A percentile compares a stretch with the other conserved stretches of the same genome.
Evolutionary conservation across 2,797 vertebrate species (phyloP).

Genomic region (Alcedo atthis): DNA sequence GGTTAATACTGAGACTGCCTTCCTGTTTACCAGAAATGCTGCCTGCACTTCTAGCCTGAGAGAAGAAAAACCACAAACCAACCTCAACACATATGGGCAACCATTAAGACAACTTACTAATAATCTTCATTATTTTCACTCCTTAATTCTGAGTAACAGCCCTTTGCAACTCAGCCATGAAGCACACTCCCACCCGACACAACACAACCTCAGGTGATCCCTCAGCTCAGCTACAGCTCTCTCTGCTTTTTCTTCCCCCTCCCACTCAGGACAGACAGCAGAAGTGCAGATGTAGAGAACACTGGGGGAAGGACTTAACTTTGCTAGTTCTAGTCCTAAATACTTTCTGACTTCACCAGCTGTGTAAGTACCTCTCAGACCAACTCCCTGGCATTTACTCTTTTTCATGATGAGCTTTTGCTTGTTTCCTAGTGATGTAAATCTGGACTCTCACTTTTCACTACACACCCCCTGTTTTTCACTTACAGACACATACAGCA

Average conservation of each 20-base stretch:
- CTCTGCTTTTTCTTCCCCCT: neutral
- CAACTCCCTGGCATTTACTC: neutral
- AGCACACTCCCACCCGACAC: neutral
- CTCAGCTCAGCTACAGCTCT: neutral
- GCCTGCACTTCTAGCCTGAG: neutral
- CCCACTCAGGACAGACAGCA: neutral
- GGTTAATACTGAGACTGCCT: neutral
- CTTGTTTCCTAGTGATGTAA: neutral
- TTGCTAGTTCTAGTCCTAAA: neutral
- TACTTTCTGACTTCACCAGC: neutral
- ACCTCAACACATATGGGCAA: neutral
- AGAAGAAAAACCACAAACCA: neutral
- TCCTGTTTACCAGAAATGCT: neutral
- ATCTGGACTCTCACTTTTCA: neutral
- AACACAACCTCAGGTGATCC: neutral
- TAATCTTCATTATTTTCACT: neutral
- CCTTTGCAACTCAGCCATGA: neutral
- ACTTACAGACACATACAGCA: neutral
- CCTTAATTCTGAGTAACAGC: neutral
- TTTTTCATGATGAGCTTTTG: rapidly evolving
- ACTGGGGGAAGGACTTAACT: neutral
- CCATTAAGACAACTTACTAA: neutral
- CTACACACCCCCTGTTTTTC: neutral
- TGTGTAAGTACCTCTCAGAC: neutral
- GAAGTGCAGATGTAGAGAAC: neutral